phyloP scores from a whole-genome alignment of 1,140 invertebrate species.

The Sinella curviseta region DNA sequence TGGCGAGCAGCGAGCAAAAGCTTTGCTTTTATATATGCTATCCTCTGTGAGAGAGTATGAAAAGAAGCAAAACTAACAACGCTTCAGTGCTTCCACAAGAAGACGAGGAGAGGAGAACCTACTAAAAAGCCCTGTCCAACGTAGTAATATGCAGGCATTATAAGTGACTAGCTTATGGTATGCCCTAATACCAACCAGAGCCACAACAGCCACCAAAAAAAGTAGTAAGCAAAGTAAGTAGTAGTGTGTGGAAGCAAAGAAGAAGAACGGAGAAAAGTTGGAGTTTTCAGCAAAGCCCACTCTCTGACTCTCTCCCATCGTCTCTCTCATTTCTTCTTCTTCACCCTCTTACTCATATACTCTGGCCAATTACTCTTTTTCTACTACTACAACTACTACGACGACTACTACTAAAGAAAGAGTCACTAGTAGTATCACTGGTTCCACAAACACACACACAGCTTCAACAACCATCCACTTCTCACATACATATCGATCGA shows the following conservation, averaged over 20 bases:
- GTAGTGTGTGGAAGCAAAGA: neutral
- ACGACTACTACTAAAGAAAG: neutral
- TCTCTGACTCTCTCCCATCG: neutral
- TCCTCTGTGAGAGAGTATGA: neutral
- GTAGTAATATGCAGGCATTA: neutral
- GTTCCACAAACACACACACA: neutral
- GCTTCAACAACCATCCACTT: conserved; percentile 14
- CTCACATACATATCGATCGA: conserved; percentile 21
- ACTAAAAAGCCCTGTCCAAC: conserved; percentile 12
- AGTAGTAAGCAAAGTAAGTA: neutral
- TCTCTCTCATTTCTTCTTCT: neutral
- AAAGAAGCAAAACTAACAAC: conserved; percentile 12
- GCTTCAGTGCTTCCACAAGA: conserved; percentile 18
- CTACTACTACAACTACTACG: neutral
- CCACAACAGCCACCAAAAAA: conserved; percentile 1
- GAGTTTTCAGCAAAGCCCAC: conserved; percentile 11
- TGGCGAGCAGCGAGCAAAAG: neutral
- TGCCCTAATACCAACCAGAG: neutral
- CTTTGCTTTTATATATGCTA: neutral
- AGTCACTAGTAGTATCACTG: conserved; percentile 12
- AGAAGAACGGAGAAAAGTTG: conserved; percentile 13
- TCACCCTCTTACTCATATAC: neutral
- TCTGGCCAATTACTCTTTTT: conserved; percentile 22
- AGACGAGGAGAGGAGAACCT: neutral
- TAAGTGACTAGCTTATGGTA: conserved; percentile 16